Evolutionary conservation across 2,113 vertebrate genomes (phyloP).

Genomic region (Sceloporus tristichus): DNA sequence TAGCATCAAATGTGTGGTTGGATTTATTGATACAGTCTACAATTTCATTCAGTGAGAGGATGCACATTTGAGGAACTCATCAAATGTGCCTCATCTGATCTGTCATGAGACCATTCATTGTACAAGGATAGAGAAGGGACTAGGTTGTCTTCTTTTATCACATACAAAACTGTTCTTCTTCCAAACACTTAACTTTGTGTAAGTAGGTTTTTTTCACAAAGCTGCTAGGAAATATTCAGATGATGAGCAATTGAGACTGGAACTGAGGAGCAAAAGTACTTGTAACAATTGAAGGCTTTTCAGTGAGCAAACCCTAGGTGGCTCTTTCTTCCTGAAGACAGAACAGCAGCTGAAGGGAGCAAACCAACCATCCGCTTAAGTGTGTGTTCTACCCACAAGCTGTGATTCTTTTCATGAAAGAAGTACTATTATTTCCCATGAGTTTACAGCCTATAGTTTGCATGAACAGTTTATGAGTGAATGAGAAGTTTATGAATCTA

Average conservation of each 20-base stretch:
- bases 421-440: neutral
- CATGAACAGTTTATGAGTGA: too few relatives aligned
- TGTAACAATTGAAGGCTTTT: neutral
- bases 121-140: too few relatives aligned
- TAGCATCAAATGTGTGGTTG: neutral
- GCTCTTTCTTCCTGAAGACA: neutral
- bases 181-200: neutral
- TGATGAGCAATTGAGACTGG: neutral
- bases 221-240: neutral
- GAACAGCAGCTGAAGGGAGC: neutral
- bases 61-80: neutral
- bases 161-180: neutral
- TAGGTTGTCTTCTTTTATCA: neutral
- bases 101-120: neutral
- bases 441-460: neutral
- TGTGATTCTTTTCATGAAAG: neutral
- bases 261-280: too few relatives aligned
- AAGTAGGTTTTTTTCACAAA: neutral
- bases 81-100: neutral
- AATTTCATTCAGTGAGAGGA: neutral
- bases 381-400: neutral
- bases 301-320: neutral
- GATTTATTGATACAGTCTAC: neutral
- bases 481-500: neutral
- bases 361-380: neutral